phyloP scores from a whole-genome alignment of 2,888 invertebrate genomes.

The Sphecodes monilicornis region DNA sequence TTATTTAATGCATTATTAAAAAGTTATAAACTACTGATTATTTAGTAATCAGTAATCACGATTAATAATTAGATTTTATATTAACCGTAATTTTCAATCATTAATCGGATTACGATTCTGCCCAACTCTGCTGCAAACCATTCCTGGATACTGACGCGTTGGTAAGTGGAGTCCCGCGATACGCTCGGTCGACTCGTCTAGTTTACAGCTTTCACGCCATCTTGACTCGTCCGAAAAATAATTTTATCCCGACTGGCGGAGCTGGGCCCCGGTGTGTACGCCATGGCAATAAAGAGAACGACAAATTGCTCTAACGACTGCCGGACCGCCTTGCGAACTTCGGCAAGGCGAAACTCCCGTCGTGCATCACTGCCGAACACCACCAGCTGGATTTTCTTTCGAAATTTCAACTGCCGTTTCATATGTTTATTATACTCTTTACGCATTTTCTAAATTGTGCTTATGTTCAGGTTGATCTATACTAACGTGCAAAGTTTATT shows the following conservation, averaged over 20 bases:
- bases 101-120: too few species aligned
- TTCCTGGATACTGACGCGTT: too few species aligned
- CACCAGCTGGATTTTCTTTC: constrained; percentile 15
- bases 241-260: constrained; percentile 69
- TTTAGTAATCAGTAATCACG: too few species aligned
- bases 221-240: constrained; percentile 67
- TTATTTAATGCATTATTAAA: too few species aligned
- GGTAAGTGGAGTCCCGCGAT: constrained; percentile 45
- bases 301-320: constrained; percentile 73
- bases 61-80: too few species aligned
- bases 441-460: too few species aligned
- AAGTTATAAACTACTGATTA: too few species aligned
- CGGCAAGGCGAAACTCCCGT: constrained; percentile 60
- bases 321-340: constrained; percentile 57
- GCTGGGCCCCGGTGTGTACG: constrained; percentile 66
- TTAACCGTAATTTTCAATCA: too few species aligned
- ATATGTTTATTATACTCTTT: not conserved
- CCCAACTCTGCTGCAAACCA: too few species aligned
- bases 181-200: constrained; percentile 41
- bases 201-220: constrained; percentile 46
- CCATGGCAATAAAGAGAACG: constrained; percentile 72
- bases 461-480: too few species aligned
- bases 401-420: not conserved
- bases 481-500: too few species aligned
- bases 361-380: constrained; percentile 53